These are phyloP conservation scores for Teleogryllus oceanicus DNA, from an alignment of 2,888 invertebrate species.

Conservation along the genomic window DNA sequence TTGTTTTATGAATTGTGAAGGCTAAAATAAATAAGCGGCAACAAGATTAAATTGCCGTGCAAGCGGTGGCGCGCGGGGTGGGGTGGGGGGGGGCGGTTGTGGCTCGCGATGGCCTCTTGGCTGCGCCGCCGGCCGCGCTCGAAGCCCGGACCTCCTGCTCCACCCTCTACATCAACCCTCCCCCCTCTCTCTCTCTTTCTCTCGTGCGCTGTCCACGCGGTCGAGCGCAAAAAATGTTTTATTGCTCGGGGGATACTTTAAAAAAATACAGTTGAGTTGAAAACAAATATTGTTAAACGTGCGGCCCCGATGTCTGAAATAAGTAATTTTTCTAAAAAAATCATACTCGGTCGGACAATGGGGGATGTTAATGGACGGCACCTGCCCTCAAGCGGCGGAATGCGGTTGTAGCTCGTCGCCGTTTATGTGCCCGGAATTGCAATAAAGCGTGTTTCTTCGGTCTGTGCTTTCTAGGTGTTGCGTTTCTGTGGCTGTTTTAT, in stretches of 20 bases:
- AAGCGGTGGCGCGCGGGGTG: neutral
- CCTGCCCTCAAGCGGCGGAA: neutral
- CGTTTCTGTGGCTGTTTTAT: too few species aligned
- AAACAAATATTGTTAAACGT: conserved; percentile 1
- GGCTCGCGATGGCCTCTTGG: too few species aligned
- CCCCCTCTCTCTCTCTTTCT: neutral
- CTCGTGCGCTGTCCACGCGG: neutral
- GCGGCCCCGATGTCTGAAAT: neutral
- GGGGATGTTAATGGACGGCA: neutral
- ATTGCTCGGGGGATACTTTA: neutral
- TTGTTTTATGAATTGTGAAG: conserved; percentile 18
- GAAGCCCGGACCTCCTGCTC: neutral
- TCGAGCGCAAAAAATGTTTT: neutral
- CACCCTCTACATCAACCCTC: neutral
- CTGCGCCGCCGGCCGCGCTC: neutral
- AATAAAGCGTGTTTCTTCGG: too few species aligned
- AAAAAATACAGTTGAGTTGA: neutral
- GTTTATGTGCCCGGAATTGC: too few species aligned
- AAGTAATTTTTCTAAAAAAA: neutral
- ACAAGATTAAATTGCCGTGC: conserved; percentile 1
- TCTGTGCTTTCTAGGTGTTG: too few species aligned
- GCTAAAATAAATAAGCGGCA: conserved; percentile 18
- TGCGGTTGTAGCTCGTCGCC: neutral
- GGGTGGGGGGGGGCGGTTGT: too few species aligned
- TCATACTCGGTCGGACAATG: neutral